Base-by-base conservation (phyloP, 2,888 invertebrate species). In the Drosophila phalerata region DNA sequence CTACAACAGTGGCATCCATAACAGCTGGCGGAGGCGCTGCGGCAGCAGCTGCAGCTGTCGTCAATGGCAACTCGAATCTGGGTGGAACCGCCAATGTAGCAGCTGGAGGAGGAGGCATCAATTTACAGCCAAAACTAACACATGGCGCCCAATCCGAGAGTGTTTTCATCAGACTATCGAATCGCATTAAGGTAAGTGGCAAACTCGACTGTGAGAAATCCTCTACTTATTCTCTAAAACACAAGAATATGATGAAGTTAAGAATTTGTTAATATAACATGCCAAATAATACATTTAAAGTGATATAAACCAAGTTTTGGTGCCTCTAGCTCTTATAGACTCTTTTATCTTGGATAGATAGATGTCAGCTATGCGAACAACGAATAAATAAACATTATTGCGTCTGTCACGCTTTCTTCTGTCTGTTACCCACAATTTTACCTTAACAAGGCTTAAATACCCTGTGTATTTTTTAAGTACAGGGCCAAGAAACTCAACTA, bases 91-190 rank as follows among this genome's bases (percentile, higher is more conserved):
- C 66, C 8, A 47, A 57, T 22, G 65, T 69, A 5, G 49, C 69
- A 22, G 45, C 51, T 3, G 28, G 28, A 5, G 28, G 28, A 11
- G 61, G 62, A 11, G 66, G 52, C 30, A 40, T 81, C 1, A 86
- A 91, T 60, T 60, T 83, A 32, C 91, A 91, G 60, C 90, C 91
- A 40, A 91, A 89, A 65, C 79, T 91, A 22, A 77, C 91, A 3
- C 88, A 89, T 53, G 88, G 92, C 37, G 91, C 89, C 66, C 97
- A 97, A 90, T 98, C 98, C 86, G 98, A 99, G 92, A 98, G 98
- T 9, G 97, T 99, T n/a, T 98, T 99, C 92, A 95, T 99, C 90
- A 94, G 99, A 79, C 94, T 99, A 66, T 98, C 97, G 67, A 99
- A 99, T 92, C 95, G 98, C 90, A 98, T 99, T 64, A 98, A 98